Evolutionary conservation across 2,113 vertebrate species (phyloP).

Genomic region (Lontra canadensis): DNA sequence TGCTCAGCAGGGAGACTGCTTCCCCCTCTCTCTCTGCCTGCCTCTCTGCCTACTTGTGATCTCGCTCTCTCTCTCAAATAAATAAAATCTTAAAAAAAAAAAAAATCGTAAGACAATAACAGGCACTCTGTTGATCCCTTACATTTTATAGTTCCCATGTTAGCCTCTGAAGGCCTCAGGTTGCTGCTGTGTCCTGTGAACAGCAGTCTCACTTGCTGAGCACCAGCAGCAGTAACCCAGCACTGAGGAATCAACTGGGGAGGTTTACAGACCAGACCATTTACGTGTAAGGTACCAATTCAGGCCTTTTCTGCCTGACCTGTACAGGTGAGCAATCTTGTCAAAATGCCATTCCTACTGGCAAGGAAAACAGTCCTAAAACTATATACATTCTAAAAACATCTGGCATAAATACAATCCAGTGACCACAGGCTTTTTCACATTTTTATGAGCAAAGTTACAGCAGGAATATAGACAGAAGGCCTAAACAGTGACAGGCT

Average conservation of each 20-base stretch:
- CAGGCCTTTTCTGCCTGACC: neutral
- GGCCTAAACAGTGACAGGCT: neutral
- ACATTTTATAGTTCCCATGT: neutral
- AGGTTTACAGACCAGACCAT: neutral
- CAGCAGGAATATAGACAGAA: neutral
- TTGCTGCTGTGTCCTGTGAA: neutral
- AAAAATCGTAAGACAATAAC: accelerated
- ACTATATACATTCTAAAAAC: neutral
- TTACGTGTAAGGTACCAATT: neutral
- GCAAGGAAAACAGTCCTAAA: neutral
- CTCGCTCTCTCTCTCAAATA: neutral
- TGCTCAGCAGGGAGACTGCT: too few species aligned
- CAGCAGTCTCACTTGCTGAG: neutral
- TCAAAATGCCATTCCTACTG: neutral
- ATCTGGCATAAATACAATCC: neutral
- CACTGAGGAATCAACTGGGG: neutral
- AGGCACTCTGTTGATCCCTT: neutral
- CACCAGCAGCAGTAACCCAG: neutral
- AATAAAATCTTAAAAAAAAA: neutral
- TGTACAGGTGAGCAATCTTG: neutral
- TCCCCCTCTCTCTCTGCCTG: too few species aligned
- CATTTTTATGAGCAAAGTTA: neutral
- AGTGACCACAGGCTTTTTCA: neutral
- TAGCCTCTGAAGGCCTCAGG: neutral
- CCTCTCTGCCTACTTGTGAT: too few species aligned